Evolutionary conservation across 1,140 invertebrate genomes (phyloP).

Genomic region (Drosophila insularis): DNA sequence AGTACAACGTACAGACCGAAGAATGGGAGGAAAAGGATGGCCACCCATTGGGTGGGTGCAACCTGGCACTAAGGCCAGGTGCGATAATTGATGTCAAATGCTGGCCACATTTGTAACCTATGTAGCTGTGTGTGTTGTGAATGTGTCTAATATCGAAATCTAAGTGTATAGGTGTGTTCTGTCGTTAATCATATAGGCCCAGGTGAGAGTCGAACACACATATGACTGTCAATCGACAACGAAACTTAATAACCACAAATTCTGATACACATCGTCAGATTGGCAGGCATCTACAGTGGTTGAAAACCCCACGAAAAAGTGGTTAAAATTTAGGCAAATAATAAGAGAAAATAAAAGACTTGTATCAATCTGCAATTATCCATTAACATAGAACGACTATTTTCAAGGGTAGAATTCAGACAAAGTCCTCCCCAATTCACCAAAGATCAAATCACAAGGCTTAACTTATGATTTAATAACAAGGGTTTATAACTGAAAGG

Average conservation of each 20-base stretch:
- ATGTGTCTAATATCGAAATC: neutral
- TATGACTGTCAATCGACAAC: slow-evolving; percentile 42
- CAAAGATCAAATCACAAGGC: too few relatives aligned
- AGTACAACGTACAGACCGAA: neutral
- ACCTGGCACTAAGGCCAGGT: slow-evolving; percentile 37
- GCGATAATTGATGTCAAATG: slow-evolving; percentile 79
- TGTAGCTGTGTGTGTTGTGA: slow-evolving; percentile 2
- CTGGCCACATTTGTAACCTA: slow-evolving; percentile 56
- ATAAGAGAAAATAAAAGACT: too few relatives aligned
- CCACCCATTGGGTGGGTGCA: neutral
- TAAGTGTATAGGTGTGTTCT: slow-evolving; percentile 21
- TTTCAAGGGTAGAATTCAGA: too few relatives aligned
- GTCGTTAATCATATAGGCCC: slow-evolving; percentile 69
- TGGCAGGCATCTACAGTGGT: slow-evolving; percentile 6
- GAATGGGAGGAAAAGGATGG: neutral
- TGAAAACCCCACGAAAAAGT: neutral
- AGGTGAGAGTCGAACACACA: slow-evolving; percentile 34
- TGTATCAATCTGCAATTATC: too few relatives aligned
- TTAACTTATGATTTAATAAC: too few relatives aligned
- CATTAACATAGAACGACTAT: too few relatives aligned
- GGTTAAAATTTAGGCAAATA: neutral
- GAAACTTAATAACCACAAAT: slow-evolving; percentile 58
- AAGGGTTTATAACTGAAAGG: too few relatives aligned
- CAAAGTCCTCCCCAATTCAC: too few relatives aligned
- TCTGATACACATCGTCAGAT: slow-evolving; percentile 31